Conservation (phyloP, 2,888 invertebrate genomes). For the Macrosiphum euphorbiae region DNA sequence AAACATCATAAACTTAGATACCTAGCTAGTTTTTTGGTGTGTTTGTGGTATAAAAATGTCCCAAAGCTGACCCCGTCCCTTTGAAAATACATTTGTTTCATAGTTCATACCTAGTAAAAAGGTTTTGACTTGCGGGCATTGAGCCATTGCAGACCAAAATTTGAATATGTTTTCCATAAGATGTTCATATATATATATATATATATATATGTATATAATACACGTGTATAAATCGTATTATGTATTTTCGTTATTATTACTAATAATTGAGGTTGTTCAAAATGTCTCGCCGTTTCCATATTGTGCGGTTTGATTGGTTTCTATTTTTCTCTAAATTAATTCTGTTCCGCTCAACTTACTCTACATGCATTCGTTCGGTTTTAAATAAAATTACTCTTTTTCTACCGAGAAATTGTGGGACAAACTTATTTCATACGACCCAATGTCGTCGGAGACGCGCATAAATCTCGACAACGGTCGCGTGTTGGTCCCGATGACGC, state of each 20-base stretch:
- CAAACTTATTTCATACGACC: background rate
- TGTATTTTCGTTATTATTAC: no score
- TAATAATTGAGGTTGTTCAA: background rate
- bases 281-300: background rate
- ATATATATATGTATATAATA: no score
- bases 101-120: no score
- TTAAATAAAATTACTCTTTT: background rate
- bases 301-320: background rate
- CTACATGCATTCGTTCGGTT: background rate
- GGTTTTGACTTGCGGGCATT: no score
- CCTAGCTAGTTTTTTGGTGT: no score
- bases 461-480: background rate
- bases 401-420: background rate
- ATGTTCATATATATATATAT: no score
- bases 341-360: background rate
- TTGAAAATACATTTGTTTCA: no score
- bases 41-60: no score
- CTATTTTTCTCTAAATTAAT: background rate
- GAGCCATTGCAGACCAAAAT: no score
- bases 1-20: background rate
- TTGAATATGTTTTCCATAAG: no score
- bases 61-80: no score
- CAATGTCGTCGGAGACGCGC: background rate
- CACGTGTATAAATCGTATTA: no score
- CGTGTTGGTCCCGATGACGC: background rate